Percentiles rank a stretch among this genome's conserved stretches.
Conservation (phyloP, 1,140 invertebrate species). For the Hesperophylax magnus region DNA sequence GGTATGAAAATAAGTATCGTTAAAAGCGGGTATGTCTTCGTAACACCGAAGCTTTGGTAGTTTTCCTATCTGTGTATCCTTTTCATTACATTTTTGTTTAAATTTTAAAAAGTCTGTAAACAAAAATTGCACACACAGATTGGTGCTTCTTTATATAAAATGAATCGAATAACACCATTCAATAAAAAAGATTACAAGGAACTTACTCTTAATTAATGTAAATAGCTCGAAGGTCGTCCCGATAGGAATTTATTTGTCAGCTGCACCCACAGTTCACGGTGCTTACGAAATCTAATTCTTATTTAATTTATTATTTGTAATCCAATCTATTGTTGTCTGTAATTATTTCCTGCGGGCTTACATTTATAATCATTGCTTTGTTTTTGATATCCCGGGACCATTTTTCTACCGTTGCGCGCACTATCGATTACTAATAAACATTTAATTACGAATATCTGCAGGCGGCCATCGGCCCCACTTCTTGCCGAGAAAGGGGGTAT, state of each 20-base stretch:
- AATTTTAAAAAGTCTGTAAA: too few relatives aligned
- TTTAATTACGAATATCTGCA: slow-evolving; percentile 50
- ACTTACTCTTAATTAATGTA: not conserved
- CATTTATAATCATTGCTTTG: slow-evolving; percentile 22
- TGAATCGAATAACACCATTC: too few relatives aligned
- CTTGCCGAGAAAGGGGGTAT: not conserved
- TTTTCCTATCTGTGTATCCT: too few relatives aligned
- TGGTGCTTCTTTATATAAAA: too few relatives aligned
- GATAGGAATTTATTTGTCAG: not conserved
- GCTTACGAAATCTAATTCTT: slow-evolving; percentile 18
- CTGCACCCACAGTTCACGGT: not conserved
- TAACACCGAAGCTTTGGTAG: too few relatives aligned
- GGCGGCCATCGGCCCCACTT: slow-evolving; percentile 29
- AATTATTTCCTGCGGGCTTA: slow-evolving; percentile 41
- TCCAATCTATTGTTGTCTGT: slow-evolving; percentile 38
- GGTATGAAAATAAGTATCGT: too few relatives aligned
- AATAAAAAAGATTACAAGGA: not conserved
- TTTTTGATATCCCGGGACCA: slow-evolving; percentile 20
- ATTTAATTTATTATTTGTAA: slow-evolving; percentile 38
- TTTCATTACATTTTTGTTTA: too few relatives aligned
- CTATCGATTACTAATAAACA: slow-evolving; percentile 51
- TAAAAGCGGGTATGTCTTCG: too few relatives aligned
- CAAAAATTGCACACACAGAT: too few relatives aligned
- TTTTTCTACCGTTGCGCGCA: slow-evolving; percentile 26
- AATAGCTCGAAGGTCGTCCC: slow-evolving; percentile 3